These are phyloP conservation scores for Trypoxylus dichotomus DNA, from an alignment of 1,140 invertebrate genomes.

Conservation along the genomic window DNA sequence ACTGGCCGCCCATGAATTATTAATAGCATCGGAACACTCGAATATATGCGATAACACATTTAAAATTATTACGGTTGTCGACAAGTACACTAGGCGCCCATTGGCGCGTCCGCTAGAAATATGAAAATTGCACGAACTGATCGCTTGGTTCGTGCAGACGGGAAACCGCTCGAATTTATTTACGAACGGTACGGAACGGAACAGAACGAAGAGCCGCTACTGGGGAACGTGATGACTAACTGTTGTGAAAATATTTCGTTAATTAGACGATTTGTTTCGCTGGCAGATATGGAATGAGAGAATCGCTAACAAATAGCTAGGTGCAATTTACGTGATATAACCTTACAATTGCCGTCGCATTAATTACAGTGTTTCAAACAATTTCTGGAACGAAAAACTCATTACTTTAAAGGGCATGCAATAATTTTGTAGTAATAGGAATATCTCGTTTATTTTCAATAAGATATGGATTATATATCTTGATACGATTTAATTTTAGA, in stretches of 20 bases:
- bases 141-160: not conserved
- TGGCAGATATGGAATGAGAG: not conserved
- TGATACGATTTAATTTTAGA: too few species aligned
- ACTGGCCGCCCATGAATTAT: conserved; percentile 1
- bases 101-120: not conserved
- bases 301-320: too few species aligned
- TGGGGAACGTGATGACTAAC: not conserved
- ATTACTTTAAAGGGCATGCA: too few species aligned
- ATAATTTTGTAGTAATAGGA: too few species aligned
- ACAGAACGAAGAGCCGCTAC: not conserved
- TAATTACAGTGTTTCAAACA: too few species aligned
- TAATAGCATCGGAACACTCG: not conserved
- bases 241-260: not conserved
- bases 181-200: not conserved
- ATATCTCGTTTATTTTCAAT: too few species aligned
- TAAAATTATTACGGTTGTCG: conserved; percentile 7
- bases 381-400: too few species aligned
- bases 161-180: not conserved
- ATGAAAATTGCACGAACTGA: not conserved
- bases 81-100: not conserved
- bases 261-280: not conserved
- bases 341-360: too few species aligned
- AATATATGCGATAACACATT: not conserved
- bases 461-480: too few species aligned
- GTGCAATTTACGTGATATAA: too few species aligned